Evolutionary conservation across 2,888 invertebrate genomes (phyloP), one percentile per base, ranked within the genome.

Genomic region (Cryptops parisi): DNA sequence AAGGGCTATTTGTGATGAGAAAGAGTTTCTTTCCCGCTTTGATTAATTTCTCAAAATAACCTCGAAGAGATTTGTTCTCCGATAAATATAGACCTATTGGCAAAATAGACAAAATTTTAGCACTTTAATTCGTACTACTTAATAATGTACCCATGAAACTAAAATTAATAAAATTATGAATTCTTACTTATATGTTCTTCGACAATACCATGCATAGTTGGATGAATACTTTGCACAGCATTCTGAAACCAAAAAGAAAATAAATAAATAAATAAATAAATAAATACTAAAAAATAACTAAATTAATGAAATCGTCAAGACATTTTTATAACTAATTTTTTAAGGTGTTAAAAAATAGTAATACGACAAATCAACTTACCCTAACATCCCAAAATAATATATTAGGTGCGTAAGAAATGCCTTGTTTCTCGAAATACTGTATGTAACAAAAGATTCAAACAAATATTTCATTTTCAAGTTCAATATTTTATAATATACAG

Each of bases 1-100:
- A 94, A 0, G 94, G 94, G 67, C 94, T 94, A 68, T 97, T 97
- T 9, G 97, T 96, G 15, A 98, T 90, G 54, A 97, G 74, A 70
- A 97, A 97, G 59, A 94, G 73, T 66, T 89, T 87, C 67, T 94
- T 96, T 38, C 79, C 79, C 25, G 80, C 78, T 0, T 76, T 72
- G 57, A 77, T 75, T 12, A 97, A 73, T 62, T 82, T 77, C 57
- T 82, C 74, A 60, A 97, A 82, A 66, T 87, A 87, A 52, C 73
- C 74, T 57, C 77, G 74, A 51, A 94, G 72, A 54, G 82, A 76
- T 19, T 77, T 75, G 65, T 86, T 85, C 9, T 78, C 77, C 64
- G 86, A 80, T 57, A 91, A 79, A 65, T 85, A 90, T 58, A 84
- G 80, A 6, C 79, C 74, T 1, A 33, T 9, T 6, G 33, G 33